Evolutionary conservation across 2,113 vertebrate genomes (phyloP), one percentile per base, ranked within the genome.

Genomic region (Poeciliopsis retropinna): DNA sequence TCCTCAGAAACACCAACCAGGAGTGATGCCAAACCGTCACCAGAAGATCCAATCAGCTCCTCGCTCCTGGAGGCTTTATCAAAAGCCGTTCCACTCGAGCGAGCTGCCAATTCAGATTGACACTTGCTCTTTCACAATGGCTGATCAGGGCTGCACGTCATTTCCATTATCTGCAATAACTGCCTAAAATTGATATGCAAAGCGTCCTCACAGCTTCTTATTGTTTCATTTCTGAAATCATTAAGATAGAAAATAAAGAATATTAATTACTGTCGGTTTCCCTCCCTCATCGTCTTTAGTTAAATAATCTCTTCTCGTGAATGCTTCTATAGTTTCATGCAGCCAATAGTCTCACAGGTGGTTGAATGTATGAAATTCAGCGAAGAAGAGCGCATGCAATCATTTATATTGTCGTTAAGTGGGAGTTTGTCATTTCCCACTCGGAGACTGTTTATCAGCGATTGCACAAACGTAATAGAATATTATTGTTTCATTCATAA

Each of bases 131-230:
- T 61, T 86, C 79, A 85, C 78, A 82, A 78, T 83, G 72, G 62
- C 19, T 11, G 68, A 86, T 82, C 76, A 64, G 71, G 51, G 68
- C 67, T 67, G 76, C 82, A 39, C 83, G 70, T 73, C 78, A 64
- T 72, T 70, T 60, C 64, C 66, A 79, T 77, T 81, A 84, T 81
- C 66, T 69, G 51, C 73, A 78, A 82, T 83, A 83, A 85, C 77
- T 31, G 73, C 51, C 39, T 60, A 68, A 85, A 82, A 88, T 83
- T 84, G 75, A 71, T 85, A 88, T 92, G 86, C 87, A 88, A 86
- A 89, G 80, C 75, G 75, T 71, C 67, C 37, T 79, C 76, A 19
- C 44, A 34, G 83, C 85, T 86, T 77, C 62, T 83, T 82, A 85
- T 83, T 84, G 66, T 89, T 63, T 70, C 47, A 65, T 76, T 44